Conservation (phyloP, 2,113 vertebrate genomes). For the Anseranas semipalmata region DNA sequence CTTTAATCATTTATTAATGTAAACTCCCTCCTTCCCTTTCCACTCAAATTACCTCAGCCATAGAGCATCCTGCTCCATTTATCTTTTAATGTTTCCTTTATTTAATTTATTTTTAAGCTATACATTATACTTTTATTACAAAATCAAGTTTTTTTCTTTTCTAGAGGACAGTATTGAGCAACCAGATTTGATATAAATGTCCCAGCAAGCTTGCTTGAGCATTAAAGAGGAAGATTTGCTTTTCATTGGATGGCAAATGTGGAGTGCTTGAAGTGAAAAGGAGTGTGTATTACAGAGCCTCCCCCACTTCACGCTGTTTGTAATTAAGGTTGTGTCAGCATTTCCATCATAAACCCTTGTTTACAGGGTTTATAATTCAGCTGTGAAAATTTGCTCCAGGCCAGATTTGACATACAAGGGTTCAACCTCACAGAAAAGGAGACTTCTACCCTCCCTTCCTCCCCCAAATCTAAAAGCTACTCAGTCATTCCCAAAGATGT, state of each 20-base stretch:
- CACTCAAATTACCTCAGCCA: slow-evolving; percentile 85
- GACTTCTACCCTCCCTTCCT: not conserved
- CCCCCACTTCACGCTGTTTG: slow-evolving; percentile 54
- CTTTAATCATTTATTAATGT: slow-evolving; percentile 89
- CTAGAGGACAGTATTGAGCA: slow-evolving; percentile 65
- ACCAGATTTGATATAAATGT: slow-evolving; percentile 42
- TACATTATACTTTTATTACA: slow-evolving; percentile 83
- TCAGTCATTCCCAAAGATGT: not conserved
- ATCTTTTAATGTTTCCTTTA: slow-evolving; percentile 88
- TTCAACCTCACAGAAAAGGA: slow-evolving; percentile 43
- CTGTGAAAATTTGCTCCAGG: slow-evolving; percentile 63
- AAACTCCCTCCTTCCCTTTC: slow-evolving; percentile 80
- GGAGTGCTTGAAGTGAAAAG: slow-evolving; percentile 30
- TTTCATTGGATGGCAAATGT: slow-evolving; percentile 39
- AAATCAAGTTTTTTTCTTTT: slow-evolving; percentile 73
- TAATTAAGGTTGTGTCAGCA: slow-evolving; percentile 67
- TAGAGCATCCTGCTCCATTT: slow-evolving; percentile 86
- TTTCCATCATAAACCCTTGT: slow-evolving; percentile 68
- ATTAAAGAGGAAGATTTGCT: slow-evolving; percentile 11
- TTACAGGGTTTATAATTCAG: slow-evolving; percentile 69
- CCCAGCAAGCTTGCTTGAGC: slow-evolving; percentile 40
- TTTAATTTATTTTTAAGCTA: slow-evolving; percentile 87
- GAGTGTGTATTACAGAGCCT: slow-evolving; percentile 52
- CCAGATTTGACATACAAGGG: slow-evolving; percentile 58
- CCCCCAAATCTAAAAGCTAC: not conserved